Conservation (phyloP, 2,888 invertebrate genomes). For the Mayetiola destructor region DNA sequence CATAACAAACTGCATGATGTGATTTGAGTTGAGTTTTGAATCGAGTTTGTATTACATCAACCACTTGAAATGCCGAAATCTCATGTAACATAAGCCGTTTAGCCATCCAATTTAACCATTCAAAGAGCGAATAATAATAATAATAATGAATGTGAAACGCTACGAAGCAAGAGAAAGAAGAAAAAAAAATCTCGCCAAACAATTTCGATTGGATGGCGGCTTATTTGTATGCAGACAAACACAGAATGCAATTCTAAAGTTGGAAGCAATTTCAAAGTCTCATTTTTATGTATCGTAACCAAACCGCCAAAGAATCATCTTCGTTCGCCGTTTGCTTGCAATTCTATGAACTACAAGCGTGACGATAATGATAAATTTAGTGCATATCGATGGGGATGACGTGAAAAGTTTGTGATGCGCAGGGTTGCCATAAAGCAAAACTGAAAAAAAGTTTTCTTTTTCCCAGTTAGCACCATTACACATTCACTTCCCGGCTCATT, state of each 20-base stretch:
- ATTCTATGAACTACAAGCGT: neutral
- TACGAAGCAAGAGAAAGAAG: neutral
- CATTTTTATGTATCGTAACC: too few species aligned
- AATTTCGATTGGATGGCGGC: neutral
- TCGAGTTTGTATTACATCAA: too few species aligned
- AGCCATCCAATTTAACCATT: neutral
- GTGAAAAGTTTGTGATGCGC: conserved; percentile 3
- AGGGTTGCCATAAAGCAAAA: neutral
- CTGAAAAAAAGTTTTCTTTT: neutral
- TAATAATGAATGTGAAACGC: too few species aligned
- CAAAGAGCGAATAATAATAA: neutral
- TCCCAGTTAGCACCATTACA: conserved; percentile 9
- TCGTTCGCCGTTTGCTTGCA: neutral
- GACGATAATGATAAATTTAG: too few species aligned
- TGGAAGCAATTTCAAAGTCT: neutral
- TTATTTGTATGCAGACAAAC: neutral
- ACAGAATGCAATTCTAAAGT: neutral
- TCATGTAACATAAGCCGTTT: conserved; percentile 2
- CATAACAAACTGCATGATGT: too few species aligned
- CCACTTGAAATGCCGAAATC: neutral
- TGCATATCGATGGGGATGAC: neutral
- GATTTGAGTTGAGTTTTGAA: too few species aligned
- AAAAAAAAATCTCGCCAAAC: neutral
- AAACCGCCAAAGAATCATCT: neutral
- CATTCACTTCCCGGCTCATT: too few species aligned